Conservation (phyloP, 2,113 vertebrate species). For the Stomatorhinus ivindoensis region DNA sequence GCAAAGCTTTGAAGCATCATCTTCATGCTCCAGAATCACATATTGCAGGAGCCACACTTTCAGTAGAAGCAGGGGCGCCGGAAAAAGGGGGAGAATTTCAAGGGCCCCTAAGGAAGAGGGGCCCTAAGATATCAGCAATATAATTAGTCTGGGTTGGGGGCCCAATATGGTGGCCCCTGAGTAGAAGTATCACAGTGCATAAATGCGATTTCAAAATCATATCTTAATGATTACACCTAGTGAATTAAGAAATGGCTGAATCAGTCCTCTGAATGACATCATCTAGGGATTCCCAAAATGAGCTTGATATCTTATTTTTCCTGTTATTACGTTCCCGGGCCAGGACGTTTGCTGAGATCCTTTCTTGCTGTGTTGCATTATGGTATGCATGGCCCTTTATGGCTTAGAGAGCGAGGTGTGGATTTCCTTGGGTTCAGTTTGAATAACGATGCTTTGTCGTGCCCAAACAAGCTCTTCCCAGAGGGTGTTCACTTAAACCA, state of each 20-base stretch:
- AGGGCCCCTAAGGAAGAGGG: background rate
- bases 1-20: background rate
- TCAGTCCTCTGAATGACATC: background rate
- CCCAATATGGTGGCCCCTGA: background rate
- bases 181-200: background rate
- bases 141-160: background rate
- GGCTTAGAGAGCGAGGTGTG: background rate
- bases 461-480: constrained; percentile 4
- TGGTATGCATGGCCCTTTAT: background rate
- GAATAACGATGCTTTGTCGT: background rate
- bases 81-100: background rate
- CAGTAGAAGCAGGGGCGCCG: background rate
- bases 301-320: background rate
- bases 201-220: background rate
- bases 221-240: background rate
- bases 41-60: background rate
- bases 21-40: background rate
- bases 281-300: background rate
- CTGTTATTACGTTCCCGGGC: no score
- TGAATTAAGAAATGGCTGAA: background rate
- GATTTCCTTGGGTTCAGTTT: constrained; percentile 4
- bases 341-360: background rate
- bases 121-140: background rate
- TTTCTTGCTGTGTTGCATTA: background rate
- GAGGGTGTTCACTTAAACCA: background rate